A percentile compares a stretch with the other conserved stretches of the same genome.
These are phyloP conservation scores for Sarcoramphus papa DNA, from an alignment of 2,797 vertebrate species.

Conservation along the genomic window DNA sequence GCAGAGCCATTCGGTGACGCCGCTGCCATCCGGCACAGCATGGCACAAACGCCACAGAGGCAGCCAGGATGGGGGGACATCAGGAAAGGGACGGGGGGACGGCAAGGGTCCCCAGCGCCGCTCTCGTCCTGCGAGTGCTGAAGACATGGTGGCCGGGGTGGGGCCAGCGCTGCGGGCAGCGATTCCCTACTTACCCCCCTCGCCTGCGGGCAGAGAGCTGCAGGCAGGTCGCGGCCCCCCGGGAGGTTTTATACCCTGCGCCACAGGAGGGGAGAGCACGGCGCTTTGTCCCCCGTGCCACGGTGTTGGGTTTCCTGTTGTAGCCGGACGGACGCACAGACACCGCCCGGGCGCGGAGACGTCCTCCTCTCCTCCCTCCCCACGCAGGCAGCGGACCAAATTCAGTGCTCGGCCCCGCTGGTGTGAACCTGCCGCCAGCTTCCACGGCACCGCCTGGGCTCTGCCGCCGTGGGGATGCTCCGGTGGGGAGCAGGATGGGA, in stretches of 20 bases:
- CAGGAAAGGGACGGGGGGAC: not conserved
- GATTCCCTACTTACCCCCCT: not conserved
- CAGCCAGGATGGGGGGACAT: not conserved
- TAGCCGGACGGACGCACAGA: not conserved
- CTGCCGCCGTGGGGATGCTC: not conserved
- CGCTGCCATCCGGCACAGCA: accelerated
- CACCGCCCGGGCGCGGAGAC: not conserved
- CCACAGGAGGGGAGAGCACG: not conserved
- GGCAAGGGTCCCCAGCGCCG: accelerated
- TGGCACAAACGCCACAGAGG: not conserved
- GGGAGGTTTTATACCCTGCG: not conserved
- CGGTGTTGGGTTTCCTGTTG: constrained; percentile 30
- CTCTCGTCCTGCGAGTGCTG: not conserved
- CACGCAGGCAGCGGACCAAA: not conserved
- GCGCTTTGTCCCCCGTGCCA: not conserved
- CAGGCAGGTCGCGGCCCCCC: accelerated
- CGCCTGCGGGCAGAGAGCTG: not conserved
- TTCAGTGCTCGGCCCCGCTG: accelerated
- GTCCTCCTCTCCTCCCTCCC: not conserved
- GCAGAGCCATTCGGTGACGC: accelerated
- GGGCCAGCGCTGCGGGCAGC: not conserved
- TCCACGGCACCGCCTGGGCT: accelerated
- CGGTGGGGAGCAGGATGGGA: not conserved
- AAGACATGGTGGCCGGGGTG: accelerated
- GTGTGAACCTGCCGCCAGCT: accelerated